Evolutionary conservation across 2,113 vertebrate species (phyloP), one percentile per base, ranked within the genome.

Genomic region (Muscicapa adusta): DNA sequence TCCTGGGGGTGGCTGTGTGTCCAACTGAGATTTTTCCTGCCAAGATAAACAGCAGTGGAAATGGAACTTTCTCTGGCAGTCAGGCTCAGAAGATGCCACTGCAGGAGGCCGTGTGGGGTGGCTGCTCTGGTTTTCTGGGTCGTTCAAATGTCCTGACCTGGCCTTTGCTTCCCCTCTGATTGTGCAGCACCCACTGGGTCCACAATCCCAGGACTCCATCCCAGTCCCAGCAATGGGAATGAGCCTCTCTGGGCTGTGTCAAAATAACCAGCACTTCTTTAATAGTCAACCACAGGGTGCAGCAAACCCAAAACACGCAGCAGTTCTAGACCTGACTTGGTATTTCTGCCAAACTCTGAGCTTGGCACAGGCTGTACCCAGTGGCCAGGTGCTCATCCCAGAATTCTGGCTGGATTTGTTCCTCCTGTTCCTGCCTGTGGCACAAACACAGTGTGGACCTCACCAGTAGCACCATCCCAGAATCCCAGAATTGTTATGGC

Each of bases 341-440:
- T 24, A 28, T 50, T 73, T 58, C 72, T 72, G 42, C 58, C 34
- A 20, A 19, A 57, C 1, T 0, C 43, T 43, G 71, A 85, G 56
- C 42, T 77, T 0, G 0, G 38, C 56, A 57, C 36, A 51, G 76
- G 31, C 8, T 62, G 34, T 28, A 50, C 22, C 11, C 53, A 29
- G 40, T 13, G n/a, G 38, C 29, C 31, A 13, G 12, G 54, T 29
- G 67, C 31, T 60, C 31, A 14, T 23, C 53, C 19, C 63, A 68
- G 40, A 47, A 80, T 56, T 25, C n/a, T 18, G n/a, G 36, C 11
- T 60, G 0, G 10, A 53, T 50, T 36, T 40, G 40, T 20, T 75
- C 53, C 66, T 85, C 28, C 48, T 72, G 33, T 45, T 57, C 65
- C 73, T 4, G 1, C 25, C 56, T 42, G 2, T 58, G 50, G 33